Percentiles rank a stretch among this genome's conserved stretches.
These are phyloP conservation scores for Nipponia nippon DNA, from an alignment of 2,113 vertebrate genomes.

Conservation along the genomic window DNA sequence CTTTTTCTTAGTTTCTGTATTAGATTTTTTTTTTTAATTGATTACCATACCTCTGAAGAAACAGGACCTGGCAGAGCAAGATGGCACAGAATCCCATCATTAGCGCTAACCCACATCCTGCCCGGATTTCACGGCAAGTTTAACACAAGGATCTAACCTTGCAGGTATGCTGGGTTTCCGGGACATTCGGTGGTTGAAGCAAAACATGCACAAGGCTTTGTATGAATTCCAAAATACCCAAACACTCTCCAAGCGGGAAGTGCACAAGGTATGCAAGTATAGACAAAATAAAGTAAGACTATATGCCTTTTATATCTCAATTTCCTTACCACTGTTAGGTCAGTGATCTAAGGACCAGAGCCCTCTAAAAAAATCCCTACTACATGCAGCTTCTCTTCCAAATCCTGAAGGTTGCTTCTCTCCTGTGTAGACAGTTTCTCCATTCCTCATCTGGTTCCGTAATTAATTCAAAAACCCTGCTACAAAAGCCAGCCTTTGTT, in stretches of 20 bases:
- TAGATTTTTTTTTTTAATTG: neutral
- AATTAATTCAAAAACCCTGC: neutral
- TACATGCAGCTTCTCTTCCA: neutral
- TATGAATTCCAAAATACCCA: neutral
- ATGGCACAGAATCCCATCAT: neutral
- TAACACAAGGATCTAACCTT: neutral
- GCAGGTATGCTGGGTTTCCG: neutral
- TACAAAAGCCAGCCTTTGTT: neutral
- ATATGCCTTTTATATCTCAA: neutral
- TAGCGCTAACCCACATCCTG: neutral
- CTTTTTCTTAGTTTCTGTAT: neutral
- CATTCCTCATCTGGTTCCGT: neutral
- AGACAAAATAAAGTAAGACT: conserved; percentile 11
- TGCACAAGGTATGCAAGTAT: neutral
- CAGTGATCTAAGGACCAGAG: neutral
- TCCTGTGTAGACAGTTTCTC: neutral
- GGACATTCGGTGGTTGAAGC: neutral
- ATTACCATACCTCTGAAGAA: neutral
- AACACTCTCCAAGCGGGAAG: neutral
- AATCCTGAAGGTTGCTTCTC: neutral
- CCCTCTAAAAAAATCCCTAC: neutral
- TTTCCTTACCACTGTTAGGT: neutral
- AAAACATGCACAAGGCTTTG: neutral
- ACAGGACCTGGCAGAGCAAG: neutral
- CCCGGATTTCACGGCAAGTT: neutral